Conservation (phyloP, 2,888 invertebrate species). For the Limnephilus lunatus region DNA sequence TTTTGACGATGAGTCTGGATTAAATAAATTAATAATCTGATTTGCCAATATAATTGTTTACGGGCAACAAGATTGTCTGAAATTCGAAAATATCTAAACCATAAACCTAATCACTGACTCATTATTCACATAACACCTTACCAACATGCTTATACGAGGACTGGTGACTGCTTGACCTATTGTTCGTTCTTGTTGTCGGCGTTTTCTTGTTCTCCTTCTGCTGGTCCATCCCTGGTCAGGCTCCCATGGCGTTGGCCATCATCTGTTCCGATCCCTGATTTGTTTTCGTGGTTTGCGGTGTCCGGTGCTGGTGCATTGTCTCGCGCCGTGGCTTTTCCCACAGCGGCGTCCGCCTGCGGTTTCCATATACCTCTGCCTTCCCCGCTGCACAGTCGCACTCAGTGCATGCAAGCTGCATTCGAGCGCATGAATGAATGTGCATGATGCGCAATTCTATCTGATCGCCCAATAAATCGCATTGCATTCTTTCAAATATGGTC, state of each 20-base stretch:
- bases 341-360: constrained; percentile 30
- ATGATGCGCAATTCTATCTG: background rate
- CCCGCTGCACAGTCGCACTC: background rate
- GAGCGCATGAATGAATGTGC: background rate
- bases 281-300: constrained; percentile 66
- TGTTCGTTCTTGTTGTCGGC: background rate
- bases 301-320: constrained; percentile 55
- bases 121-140: no score
- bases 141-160: no score
- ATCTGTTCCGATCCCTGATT: constrained; percentile 63
- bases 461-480: background rate
- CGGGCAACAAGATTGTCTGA: no score
- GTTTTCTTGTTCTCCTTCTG: background rate
- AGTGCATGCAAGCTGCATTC: background rate
- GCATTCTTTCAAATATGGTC: background rate
- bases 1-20: no score
- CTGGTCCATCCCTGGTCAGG: background rate
- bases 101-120: no score
- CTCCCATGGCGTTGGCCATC: constrained; percentile 28
- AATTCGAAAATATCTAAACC: no score
- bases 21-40: no score
- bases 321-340: constrained; percentile 42
- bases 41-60: no score
- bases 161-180: background rate
- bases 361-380: background rate